These are phyloP conservation scores for Enteromius afrohamiltoni DNA, from an alignment of 2,797 vertebrate species.

Conservation along the genomic window DNA sequence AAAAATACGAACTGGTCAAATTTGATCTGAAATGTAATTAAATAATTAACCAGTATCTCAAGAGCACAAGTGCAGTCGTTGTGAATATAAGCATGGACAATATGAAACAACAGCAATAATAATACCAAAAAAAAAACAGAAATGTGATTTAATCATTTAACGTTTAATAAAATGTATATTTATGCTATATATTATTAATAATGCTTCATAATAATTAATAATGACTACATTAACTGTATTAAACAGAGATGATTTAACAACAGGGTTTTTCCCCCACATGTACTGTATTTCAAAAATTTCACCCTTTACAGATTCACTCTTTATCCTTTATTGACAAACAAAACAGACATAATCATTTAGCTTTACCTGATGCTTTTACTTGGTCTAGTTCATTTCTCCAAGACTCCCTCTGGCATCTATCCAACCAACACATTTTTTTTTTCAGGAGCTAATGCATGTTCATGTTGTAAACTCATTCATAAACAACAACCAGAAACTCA, in stretches of 20 bases:
- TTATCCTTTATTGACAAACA: constrained; percentile 47
- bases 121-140: background rate
- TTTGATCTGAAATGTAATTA: background rate
- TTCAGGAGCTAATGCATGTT: background rate
- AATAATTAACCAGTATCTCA: background rate
- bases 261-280: background rate
- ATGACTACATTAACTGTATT: background rate
- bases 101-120: background rate
- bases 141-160: background rate
- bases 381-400: constrained; percentile 1
- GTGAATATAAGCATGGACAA: background rate
- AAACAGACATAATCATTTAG: constrained; percentile 23
- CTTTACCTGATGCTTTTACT: constrained; percentile 25
- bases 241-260: background rate
- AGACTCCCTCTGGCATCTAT: constrained; percentile 10
- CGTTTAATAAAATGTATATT: background rate
- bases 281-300: background rate
- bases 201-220: background rate
- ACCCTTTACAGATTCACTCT: constrained; percentile 1
- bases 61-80: background rate
- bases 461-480: background rate
- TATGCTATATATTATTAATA: background rate
- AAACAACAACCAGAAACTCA: background rate
- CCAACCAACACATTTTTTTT: background rate
- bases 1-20: background rate